Evolutionary conservation across 2,888 invertebrate species (phyloP).

Genomic region (Heliconius cydno): DNA sequence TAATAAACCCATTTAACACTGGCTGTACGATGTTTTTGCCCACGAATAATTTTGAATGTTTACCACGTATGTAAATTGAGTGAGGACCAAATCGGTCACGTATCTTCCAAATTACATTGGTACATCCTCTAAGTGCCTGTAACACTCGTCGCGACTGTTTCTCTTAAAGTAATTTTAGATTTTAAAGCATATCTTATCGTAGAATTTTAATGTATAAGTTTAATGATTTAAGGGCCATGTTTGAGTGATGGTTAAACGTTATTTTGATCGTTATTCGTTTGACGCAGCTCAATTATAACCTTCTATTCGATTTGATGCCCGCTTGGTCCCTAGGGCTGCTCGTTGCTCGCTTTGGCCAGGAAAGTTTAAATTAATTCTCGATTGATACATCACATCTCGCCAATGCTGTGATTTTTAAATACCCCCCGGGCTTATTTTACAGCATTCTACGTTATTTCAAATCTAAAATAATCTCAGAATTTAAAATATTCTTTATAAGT

Average conservation of each 20-base stretch:
- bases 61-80: constrained; percentile 69
- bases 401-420: constrained; percentile 72
- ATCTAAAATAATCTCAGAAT: constrained; percentile 26
- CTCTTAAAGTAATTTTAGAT: constrained; percentile 51
- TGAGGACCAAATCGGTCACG: constrained; percentile 68
- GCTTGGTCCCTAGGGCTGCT: constrained; percentile 71
- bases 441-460: constrained; percentile 48
- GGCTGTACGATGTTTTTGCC: constrained; percentile 54
- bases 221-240: constrained; percentile 59
- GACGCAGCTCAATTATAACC: constrained; percentile 76
- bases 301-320: constrained; percentile 79
- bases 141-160: constrained; percentile 59
- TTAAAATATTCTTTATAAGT: not conserved
- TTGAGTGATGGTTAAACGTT: constrained; percentile 59
- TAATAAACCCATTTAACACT: constrained; percentile 66
- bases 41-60: constrained; percentile 48
- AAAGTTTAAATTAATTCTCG: constrained; percentile 81
- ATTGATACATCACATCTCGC: constrained; percentile 76
- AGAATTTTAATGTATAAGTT: constrained; percentile 45
- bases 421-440: constrained; percentile 60
- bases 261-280: constrained; percentile 68
- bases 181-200: constrained; percentile 42
- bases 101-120: constrained; percentile 70
- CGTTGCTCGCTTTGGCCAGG: constrained; percentile 74
- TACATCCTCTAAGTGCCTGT: constrained; percentile 62